Base-by-base conservation (phyloP, 2,888 invertebrate species). In the Volucella inflata region DNA sequence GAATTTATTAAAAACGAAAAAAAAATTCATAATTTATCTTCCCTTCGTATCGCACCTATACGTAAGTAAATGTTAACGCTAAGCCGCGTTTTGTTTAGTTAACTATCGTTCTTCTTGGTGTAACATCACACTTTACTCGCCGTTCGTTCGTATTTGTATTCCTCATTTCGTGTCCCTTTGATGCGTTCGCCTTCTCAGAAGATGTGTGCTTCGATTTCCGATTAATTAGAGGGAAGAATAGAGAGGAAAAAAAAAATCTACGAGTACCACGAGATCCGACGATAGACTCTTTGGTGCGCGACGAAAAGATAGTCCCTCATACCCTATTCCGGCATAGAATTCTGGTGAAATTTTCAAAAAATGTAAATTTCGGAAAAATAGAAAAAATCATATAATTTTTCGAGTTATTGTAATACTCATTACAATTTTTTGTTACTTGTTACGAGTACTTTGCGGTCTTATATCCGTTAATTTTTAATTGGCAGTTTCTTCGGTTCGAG, bases 291-390 rank as follows among this genome's bases (percentile, higher is more conserved):
- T 79, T 65, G 75, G 75, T 84, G 84, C 79, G 84, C 70, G 70
- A 79, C 65, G 57, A 65, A 46, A 50, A 68, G 57, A 59, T 70
- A 60, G 40, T n/a, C 62, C 75, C 30, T 30, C 30, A 30, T 30
- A 30, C 30, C 30, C 30, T 36, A 70, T 30, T 38, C 10, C 64
- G 48, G 38, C 36, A 62, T 53, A 36, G 50, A 62, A 42, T 40
- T 75, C 55, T 38, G 70, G 84, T 84, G 79, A 80, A 80, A 79
- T 71, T 65, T 67, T 70, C 36, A 12, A 75, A 59, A 74, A 71
- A 84, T 75, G 84, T 84, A 71, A 82, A 72, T 77, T 77, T 64
- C 14, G 12, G 12, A 12, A n/a, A 55, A 55, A 11, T 57, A 51
- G 12, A 36, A 72, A 21, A n/a, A 67, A 40, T 44, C 1, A 12